Base-by-base conservation (phyloP, 2,888 invertebrate genomes). In the Ichneumon xanthorius region DNA sequence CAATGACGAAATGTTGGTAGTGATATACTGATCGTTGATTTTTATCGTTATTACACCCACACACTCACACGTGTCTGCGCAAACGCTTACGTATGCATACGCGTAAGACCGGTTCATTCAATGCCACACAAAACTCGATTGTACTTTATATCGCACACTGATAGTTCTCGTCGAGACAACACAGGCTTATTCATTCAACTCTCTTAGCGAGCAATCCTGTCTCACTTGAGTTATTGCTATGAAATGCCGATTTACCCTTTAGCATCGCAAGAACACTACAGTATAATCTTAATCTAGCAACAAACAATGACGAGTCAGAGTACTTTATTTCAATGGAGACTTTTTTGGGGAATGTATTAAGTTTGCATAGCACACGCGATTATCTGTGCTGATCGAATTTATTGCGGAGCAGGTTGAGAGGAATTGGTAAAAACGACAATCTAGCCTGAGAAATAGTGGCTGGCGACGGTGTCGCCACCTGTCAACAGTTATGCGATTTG, bases 161-260 rank as follows among this genome's bases (percentile, higher is more conserved):
- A 85, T 70, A 68, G 73, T 53, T 53, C 50, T 50, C 65, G 19
- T 3, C 48, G 40, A 63, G 71, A 50, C 71, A 85, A 61, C 84
- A 78, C 84, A 81, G 81, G 73, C 68, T 73, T 65, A 81, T 85
- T 85, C 84, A 85, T 85, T 85, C 84, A 85, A 73, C 61, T 75
- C 77, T 5, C 26, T 73, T 78, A 68, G 68, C 67, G 70, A 70
- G 70, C 37, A 77, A 77, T 80, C 50, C 79, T 71, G 68, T 63
- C 78, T 40, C 73, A 26, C 73, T 55, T 81, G 81, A 82, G 63
- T 82, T 82, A 82, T 77, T 65, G 63, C 63, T 45, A 82, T 37
- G 50, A 82, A 82, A 82, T 75, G 30, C 65, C 81, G 61, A 70
- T 75, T 61, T 75, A 48, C 50, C 75, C 61, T 45, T 37, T 7